Conservation (phyloP, 2,888 invertebrate species). For the Acanthopleura granulata region DNA sequence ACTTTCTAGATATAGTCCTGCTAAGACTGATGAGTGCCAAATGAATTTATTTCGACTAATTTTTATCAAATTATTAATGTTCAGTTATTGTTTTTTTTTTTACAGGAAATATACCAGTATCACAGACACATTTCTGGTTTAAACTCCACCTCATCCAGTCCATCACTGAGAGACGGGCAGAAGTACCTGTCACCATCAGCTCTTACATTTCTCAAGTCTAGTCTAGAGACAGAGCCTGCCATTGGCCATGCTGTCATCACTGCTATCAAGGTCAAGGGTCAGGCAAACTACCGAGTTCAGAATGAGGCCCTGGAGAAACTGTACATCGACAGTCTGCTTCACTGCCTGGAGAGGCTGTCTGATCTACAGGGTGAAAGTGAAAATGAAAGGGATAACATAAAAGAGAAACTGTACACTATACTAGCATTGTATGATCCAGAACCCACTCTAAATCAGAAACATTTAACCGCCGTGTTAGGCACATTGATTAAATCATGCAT, state of each 20-base stretch:
- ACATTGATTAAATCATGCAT: slow-evolving; percentile 43
- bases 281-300: slow-evolving; percentile 26
- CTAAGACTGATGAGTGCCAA: no score
- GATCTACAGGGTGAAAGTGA: not conserved
- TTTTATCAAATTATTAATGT: no score
- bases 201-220: slow-evolving; percentile 29
- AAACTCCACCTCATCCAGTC: slow-evolving; percentile 33
- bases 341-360: slow-evolving; percentile 36
- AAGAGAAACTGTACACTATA: slow-evolving; percentile 39
- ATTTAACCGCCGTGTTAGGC: slow-evolving; percentile 45
- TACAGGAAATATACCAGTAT: slow-evolving; percentile 56
- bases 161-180: slow-evolving; percentile 24
- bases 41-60: no score
- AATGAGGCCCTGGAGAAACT: slow-evolving; percentile 47
- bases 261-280: slow-evolving; percentile 31
- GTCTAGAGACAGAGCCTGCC: slow-evolving; percentile 40
- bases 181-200: slow-evolving; percentile 24
- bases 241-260: slow-evolving; percentile 44
- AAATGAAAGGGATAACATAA: slow-evolving; percentile 1
- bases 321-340: slow-evolving; percentile 46
- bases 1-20: no score
- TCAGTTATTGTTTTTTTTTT: slow-evolving; percentile 3
- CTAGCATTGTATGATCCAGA: slow-evolving; percentile 49
- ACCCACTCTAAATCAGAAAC: slow-evolving; percentile 45
- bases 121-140: slow-evolving; percentile 26